Percentiles rank a stretch among this genome's conserved stretches.
phyloP scores from a whole-genome alignment of 2,888 invertebrate genomes.

The Micoletzkya japonica region DNA sequence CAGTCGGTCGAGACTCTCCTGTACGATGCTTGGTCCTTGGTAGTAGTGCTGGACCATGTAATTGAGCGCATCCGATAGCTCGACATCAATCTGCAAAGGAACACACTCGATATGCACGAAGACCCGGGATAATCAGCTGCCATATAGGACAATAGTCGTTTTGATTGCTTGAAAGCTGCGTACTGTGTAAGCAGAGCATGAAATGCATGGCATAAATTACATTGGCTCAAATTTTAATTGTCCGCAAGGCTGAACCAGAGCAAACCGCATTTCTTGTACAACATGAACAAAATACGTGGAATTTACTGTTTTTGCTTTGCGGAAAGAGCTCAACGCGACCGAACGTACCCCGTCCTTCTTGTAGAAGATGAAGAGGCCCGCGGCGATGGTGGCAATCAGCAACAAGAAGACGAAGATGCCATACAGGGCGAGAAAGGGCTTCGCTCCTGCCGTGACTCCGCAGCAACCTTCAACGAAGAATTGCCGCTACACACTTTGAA shows the following conservation, averaged over 20 bases:
- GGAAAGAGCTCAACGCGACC: no score
- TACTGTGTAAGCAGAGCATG: no score
- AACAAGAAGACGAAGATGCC: slow-evolving; percentile 49
- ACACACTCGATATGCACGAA: no score
- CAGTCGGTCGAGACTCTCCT: slow-evolving; percentile 59
- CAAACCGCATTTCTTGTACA: background rate
- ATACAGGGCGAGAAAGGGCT: slow-evolving; percentile 52
- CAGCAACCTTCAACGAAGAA: slow-evolving; percentile 53
- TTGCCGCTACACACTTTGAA: background rate
- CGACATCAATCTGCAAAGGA: slow-evolving; percentile 59
- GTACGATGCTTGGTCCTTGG: slow-evolving; percentile 59
- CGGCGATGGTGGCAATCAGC: slow-evolving; percentile 53
- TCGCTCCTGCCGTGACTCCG: slow-evolving; percentile 49
- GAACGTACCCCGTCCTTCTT: slow-evolving; percentile 55
- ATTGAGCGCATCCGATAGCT: slow-evolving; percentile 60
- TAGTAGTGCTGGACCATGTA: slow-evolving; percentile 64
- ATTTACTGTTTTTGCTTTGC: no score
- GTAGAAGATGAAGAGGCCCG: slow-evolving; percentile 58
- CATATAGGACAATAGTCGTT: no score
- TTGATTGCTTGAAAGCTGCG: no score
- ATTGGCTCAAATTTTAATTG: background rate
- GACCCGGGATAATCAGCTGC: no score
- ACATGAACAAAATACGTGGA: background rate
- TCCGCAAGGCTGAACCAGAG: no score
- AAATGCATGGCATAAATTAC: no score